Evolutionary conservation across 2,113 vertebrate genomes (phyloP), one percentile per base, ranked within the genome.

Genomic region (Pyxicephalus adspersus): DNA sequence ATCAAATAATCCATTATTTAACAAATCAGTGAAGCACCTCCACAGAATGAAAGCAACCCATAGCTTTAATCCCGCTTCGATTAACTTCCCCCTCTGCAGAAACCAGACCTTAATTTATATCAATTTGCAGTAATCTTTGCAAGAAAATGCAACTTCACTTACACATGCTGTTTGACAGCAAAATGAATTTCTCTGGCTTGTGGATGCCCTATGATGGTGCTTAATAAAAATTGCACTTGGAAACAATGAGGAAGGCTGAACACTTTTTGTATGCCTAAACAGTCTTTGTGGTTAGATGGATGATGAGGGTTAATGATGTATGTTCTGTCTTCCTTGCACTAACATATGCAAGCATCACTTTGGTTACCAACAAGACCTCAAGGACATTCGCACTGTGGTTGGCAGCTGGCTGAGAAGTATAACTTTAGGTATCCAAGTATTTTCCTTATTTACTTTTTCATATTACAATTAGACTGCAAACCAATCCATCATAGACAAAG

Each of bases 101-200:
- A 92, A 91, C 88, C 86, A 94, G 90, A 92, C 90, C 85, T 92
- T 92, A 90, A 94, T 97, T 94, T 95, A 94, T 96, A 95, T 94
- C 95, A 91, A 95, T 96, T 96, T 94, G 84, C 80, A 80, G 86
- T 87, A 89, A 90, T 89, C 85, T 89, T 87, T 87, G 85, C 81
- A 90, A 87, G 88, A 91, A 87, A 90, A 89, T 88, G 84, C 85
- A 88, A 86, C 87, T 90, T 86, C 85, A 88, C 85, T 87, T 88
- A 87, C 84, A 87, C 85, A 87, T 87, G 85, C 84, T 87, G 83
- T 83, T 85, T 88, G 87, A 89, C 86, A 90, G 89, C 84, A 90
- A 89, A 91, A 90, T 86, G 79, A 88, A 90, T 91, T 89, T 89
- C 83, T 86, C 77, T 85, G 83, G 79, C 86, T 85, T 84, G 84